Percentiles rank a stretch among this genome's conserved stretches.
Evolutionary conservation across 2,888 invertebrate species (phyloP).

Genomic region (Leucania comma): DNA sequence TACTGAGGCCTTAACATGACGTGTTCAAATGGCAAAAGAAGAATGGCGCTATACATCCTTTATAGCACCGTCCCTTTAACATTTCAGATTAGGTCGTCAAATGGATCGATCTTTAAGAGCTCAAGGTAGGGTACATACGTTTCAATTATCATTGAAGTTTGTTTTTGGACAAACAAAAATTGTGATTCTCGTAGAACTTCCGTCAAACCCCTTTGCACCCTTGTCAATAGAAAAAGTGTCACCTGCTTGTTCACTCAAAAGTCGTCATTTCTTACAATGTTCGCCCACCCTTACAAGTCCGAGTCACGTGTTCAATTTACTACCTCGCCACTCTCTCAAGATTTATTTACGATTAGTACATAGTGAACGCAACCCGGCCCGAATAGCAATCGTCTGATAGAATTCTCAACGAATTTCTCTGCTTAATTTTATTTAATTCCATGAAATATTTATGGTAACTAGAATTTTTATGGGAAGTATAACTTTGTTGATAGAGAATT

Average conservation of each 20-base stretch:
- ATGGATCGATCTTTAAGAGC: no score
- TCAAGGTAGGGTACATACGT: no score
- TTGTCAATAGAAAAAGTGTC: background rate
- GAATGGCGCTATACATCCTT: no score
- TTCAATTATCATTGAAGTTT: no score
- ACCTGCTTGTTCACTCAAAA: background rate
- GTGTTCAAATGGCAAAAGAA: no score
- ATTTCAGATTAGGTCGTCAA: no score
- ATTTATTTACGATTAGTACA: conserved; percentile 81
- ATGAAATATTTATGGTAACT: conserved; percentile 58
- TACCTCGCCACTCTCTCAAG: conserved; percentile 73
- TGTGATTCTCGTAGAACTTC: background rate
- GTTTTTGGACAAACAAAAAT: no score
- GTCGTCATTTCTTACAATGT: conserved; percentile 37
- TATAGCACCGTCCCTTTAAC: no score
- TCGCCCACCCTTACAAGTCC: conserved; percentile 53
- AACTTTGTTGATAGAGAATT: conserved; percentile 11
- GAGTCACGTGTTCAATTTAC: conserved; percentile 77
- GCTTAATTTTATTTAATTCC: conserved; percentile 62
- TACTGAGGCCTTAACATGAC: no score
- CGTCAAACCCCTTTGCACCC: background rate
- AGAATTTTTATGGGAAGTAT: conserved; percentile 26
- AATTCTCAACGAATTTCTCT: conserved; percentile 60
- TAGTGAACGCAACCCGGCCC: conserved; percentile 69
- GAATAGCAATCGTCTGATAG: conserved; percentile 73